Percentiles rank a stretch among this genome's conserved stretches.
Conservation (phyloP, 92 coral and sea anemone genomes). For the Zoanthus gigantus region DNA sequence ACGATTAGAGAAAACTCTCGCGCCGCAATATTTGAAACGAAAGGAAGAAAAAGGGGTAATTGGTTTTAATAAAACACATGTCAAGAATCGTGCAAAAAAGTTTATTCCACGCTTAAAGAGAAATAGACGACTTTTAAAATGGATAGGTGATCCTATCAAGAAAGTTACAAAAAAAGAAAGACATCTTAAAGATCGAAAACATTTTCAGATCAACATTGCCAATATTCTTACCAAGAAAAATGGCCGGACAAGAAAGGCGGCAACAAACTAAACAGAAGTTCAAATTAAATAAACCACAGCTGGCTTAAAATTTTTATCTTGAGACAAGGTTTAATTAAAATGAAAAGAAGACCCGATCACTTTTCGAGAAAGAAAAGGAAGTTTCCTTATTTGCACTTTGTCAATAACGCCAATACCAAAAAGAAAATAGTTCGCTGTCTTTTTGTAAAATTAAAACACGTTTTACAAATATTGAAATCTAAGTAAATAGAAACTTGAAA, state of each 20-base stretch:
- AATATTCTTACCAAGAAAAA: background rate
- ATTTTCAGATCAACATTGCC: background rate
- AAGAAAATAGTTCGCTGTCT: background rate
- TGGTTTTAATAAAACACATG: background rate
- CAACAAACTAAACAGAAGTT: background rate
- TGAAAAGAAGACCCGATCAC: background rate
- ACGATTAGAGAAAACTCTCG: too few species aligned
- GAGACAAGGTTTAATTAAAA: slow-evolving; percentile 8
- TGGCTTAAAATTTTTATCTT: slow-evolving; percentile 15
- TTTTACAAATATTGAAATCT: background rate
- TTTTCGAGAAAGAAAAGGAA: background rate
- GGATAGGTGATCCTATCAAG: background rate
- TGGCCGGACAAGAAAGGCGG: background rate
- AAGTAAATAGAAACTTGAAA: slow-evolving; percentile 31
- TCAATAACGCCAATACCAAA: slow-evolving; percentile 21
- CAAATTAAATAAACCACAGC: slow-evolving; percentile 28
- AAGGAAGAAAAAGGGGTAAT: too few species aligned
- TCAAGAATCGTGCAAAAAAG: background rate
- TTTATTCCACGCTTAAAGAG: too few species aligned
- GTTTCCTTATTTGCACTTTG: slow-evolving; percentile 1
- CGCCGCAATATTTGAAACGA: too few species aligned
- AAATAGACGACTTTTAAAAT: background rate
- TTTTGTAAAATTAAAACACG: slow-evolving; percentile 26
- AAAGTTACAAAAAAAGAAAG: background rate
- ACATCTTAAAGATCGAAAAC: background rate